Evolutionary conservation across 2,797 vertebrate genomes (phyloP), one percentile per base, ranked within the genome.

Genomic region (Hydrocynus forskahlii): DNA sequence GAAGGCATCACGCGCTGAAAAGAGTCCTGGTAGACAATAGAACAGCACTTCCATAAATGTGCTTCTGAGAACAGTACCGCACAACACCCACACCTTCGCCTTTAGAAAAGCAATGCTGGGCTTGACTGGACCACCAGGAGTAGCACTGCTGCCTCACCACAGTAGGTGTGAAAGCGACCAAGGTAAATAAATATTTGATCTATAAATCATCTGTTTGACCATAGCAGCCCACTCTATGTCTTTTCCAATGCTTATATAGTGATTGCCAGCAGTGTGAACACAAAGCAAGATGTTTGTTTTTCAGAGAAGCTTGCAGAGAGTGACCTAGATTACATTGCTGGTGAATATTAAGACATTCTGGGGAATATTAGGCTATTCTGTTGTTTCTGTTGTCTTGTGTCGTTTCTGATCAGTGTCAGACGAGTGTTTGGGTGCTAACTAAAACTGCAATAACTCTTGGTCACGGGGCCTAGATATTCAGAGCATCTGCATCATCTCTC

Each of bases 291-390:
- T 35, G 38, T 35, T 29, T 52, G 23, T 19, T 13, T n/a, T 73
- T 40, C 71, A 40, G 17, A 40, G 52, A 38, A 2, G 23, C 23
- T 19, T 19, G 69, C 48, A 35, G 48, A 72, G 69, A 50, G 69
- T 17, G 71, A 73, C 71, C 71, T 57, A 73, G 71, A 57, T 73
- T 57, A 19, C 52, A 35, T 16, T 72, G 50, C 70, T 72, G 23
- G 6, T 19, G 70, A 73, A 57, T 55, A 40, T 73, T n/a, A 73
- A 55, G 54, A 55, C 57, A 40, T 57, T 73, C 25, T 38, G 13
- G 16, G 45, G n/a, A 69, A 23, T 52, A 54, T 35, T 16, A 54
- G 54, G 69, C 29, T 29, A 19, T 54, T 54, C 45, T 50, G 69
- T 55, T 29, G 40, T 68, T 68, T 72, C 29, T 35, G 52, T 57